phyloP scores from a whole-genome alignment of 2,888 invertebrate genomes.

The Diploptera punctata region DNA sequence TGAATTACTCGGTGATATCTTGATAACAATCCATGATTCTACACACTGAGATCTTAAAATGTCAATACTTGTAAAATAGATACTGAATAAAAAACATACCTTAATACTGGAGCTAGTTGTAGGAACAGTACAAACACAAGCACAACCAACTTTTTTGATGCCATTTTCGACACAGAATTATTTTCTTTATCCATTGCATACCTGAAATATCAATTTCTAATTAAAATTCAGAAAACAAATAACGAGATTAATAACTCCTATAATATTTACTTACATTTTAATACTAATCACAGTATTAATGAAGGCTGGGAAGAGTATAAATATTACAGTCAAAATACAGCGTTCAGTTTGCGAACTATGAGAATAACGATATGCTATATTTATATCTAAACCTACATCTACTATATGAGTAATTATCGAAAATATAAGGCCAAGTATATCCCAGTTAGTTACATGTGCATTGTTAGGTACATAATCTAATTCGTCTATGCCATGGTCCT shows the following conservation, averaged over 20 bases:
- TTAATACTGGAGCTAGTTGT: constrained; percentile 75
- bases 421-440: constrained; percentile 68
- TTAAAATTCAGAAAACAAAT: constrained; percentile 14
- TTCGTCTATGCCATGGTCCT: neutral
- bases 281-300: constrained; percentile 77
- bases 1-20: no score
- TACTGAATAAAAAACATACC: constrained; percentile 55
- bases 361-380: constrained; percentile 71
- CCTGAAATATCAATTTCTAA: constrained; percentile 54
- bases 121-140: constrained; percentile 67
- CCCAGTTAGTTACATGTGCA: constrained; percentile 64
- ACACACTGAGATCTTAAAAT: no score
- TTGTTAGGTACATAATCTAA: constrained; percentile 58
- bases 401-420: constrained; percentile 73
- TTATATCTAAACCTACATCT: constrained; percentile 73
- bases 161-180: constrained; percentile 63
- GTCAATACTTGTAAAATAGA: no score
- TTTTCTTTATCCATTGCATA: constrained; percentile 61
- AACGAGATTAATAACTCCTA: neutral
- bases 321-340: constrained; percentile 72
- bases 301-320: constrained; percentile 76
- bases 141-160: constrained; percentile 64
- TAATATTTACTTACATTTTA: constrained; percentile 66
- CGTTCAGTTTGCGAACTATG: constrained; percentile 61
- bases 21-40: no score